phyloP scores from a whole-genome alignment of 2,113 vertebrate species.

The Chamaea fasciata region DNA sequence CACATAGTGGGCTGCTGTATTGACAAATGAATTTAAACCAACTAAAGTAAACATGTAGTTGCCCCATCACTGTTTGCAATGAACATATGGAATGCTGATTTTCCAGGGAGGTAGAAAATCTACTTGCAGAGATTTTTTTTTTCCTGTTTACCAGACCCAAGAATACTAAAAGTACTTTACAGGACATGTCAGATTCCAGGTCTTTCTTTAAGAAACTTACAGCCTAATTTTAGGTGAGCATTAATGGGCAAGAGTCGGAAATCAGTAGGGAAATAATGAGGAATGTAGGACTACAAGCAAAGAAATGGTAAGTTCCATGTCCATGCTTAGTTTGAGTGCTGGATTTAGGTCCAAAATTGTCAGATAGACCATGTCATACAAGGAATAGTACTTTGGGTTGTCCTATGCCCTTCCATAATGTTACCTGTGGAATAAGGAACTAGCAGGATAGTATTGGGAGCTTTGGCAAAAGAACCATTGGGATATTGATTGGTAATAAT shows the following conservation, averaged over 20 bases:
- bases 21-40: conserved; percentile 31
- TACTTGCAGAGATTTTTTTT: background rate
- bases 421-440: background rate
- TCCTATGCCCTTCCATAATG: background rate
- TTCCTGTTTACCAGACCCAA: background rate
- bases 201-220: background rate
- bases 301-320: background rate
- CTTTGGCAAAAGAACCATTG: background rate
- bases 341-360: background rate
- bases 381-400: background rate
- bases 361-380: background rate
- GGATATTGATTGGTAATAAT: background rate
- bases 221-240: background rate
- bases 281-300: background rate
- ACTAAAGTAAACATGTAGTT: conserved; percentile 24
- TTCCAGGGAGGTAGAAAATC: conserved; percentile 1
- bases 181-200: accelerated
- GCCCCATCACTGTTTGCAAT: conserved; percentile 24
- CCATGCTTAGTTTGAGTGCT: background rate
- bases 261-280: background rate
- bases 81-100: conserved; percentile 12
- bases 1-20: conserved; percentile 14
- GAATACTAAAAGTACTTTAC: background rate
- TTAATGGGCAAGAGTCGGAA: background rate
- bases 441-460: background rate